Percentiles rank a stretch among this genome's conserved stretches.
phyloP scores from a whole-genome alignment of 2,113 vertebrate genomes.

The Boulengeromyrus knoepffleri region DNA sequence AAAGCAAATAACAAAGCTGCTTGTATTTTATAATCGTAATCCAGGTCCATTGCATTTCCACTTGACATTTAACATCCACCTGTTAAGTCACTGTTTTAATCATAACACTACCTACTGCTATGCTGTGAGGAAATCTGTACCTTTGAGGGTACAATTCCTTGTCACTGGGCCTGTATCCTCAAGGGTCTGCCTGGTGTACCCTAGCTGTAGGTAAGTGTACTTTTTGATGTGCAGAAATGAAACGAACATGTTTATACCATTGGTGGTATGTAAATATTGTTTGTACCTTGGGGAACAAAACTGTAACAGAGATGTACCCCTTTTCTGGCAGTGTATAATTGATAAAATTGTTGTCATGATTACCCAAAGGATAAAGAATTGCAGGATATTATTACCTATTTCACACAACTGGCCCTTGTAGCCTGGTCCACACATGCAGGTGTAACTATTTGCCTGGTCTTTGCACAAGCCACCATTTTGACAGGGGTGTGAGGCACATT shows the following conservation, averaged over 20 bases:
- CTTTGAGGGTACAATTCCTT: neutral
- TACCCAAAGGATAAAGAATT: neutral
- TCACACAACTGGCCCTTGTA: conserved; percentile 61
- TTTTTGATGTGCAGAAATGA: too few species aligned
- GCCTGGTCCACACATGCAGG: conserved; percentile 55
- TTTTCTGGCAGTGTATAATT: neutral
- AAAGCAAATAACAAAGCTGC: neutral
- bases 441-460: conserved; percentile 55
- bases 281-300: neutral
- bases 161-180: too few species aligned
- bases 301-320: neutral
- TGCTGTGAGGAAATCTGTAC: neutral
- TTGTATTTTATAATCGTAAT: neutral
- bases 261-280: neutral
- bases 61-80: neutral
- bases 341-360: neutral
- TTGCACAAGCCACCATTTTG: conserved; percentile 61
- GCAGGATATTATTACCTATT: conserved; percentile 48
- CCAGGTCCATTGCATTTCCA: neutral
- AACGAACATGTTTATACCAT: neutral
- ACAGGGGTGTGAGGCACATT: conserved; percentile 60
- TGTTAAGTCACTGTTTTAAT: neutral
- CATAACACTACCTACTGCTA: neutral
- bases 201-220: neutral
- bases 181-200: neutral